Evolutionary conservation across 2,113 vertebrate species (phyloP).

Genomic region (Larimichthys polyactis): DNA sequence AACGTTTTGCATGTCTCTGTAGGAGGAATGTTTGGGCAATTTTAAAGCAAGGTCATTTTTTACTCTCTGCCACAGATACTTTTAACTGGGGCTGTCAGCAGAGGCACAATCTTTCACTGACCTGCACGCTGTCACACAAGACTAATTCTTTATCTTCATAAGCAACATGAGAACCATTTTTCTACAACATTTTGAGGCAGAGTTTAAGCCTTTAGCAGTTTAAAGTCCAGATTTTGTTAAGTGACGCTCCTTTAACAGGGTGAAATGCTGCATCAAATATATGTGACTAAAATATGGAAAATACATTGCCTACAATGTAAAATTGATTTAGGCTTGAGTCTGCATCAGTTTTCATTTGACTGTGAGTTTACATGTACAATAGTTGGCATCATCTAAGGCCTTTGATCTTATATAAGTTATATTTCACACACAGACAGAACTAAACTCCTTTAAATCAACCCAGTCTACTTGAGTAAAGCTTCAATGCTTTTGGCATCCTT

Average conservation of each 20-base stretch:
- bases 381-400: neutral
- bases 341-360: neutral
- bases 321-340: neutral
- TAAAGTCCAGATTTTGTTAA: neutral
- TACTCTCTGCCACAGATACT: constrained; percentile 84
- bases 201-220: neutral
- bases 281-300: neutral
- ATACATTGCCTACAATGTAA: neutral
- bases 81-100: constrained; percentile 78
- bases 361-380: neutral
- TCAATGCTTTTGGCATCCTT: neutral
- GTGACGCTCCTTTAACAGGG: neutral
- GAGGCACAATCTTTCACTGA: constrained; percentile 45
- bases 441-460: constrained; percentile 1
- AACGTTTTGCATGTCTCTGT: constrained; percentile 90
- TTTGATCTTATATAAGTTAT: neutral
- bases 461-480: neutral
- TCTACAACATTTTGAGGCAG: neutral
- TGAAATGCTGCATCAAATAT: neutral
- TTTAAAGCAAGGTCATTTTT: constrained; percentile 85
- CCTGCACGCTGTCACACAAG: constrained; percentile 41
- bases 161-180: constrained; percentile 26
- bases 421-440: constrained; percentile 1
- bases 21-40: constrained; percentile 84
- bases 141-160: constrained; percentile 49